Percentiles rank a stretch among this genome's conserved stretches.
Evolutionary conservation across 2,888 invertebrate species (phyloP).

Genomic region (Apamea epomidion): DNA sequence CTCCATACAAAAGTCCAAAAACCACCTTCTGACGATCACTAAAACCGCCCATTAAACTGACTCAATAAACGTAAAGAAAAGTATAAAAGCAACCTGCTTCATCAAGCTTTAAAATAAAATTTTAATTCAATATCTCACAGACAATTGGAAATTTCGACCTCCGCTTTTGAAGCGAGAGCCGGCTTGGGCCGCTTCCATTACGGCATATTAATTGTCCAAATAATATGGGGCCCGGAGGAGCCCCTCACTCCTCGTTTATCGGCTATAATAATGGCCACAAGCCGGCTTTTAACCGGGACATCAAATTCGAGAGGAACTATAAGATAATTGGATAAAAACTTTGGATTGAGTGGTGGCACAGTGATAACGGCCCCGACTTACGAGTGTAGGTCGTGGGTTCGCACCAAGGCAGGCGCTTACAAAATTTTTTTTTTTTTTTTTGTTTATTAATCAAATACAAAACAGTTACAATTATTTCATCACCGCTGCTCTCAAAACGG

Average conservation of each 20-base stretch:
- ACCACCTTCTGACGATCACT: not conserved
- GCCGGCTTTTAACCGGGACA: not conserved
- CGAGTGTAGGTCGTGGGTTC: not conserved
- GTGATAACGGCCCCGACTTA: not conserved
- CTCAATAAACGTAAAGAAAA: conserved; percentile 5
- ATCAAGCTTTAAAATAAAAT: conserved; percentile 32
- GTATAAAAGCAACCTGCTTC: conserved; percentile 11
- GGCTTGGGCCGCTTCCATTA: conserved; percentile 42
- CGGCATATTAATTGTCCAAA: conserved; percentile 56
- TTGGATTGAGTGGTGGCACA: not conserved
- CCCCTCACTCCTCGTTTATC: conserved; percentile 17
- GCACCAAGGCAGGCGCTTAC: not conserved
- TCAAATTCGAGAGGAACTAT: not conserved
- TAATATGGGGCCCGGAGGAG: conserved; percentile 39
- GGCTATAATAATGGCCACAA: conserved; percentile 21
- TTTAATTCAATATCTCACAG: conserved; percentile 50
- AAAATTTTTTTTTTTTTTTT: too few species aligned
- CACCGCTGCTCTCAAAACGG: not conserved
- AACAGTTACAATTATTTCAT: too few species aligned
- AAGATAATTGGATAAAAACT: not conserved
- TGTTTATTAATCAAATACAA: too few species aligned
- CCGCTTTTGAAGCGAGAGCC: conserved; percentile 26
- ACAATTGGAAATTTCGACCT: conserved; percentile 42
- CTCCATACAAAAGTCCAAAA: not conserved
- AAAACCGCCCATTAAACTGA: not conserved